Evolutionary conservation across 1,140 invertebrate genomes (phyloP), one percentile per base, ranked within the genome.

Genomic region (Aphaenogaster ashmeadi): DNA sequence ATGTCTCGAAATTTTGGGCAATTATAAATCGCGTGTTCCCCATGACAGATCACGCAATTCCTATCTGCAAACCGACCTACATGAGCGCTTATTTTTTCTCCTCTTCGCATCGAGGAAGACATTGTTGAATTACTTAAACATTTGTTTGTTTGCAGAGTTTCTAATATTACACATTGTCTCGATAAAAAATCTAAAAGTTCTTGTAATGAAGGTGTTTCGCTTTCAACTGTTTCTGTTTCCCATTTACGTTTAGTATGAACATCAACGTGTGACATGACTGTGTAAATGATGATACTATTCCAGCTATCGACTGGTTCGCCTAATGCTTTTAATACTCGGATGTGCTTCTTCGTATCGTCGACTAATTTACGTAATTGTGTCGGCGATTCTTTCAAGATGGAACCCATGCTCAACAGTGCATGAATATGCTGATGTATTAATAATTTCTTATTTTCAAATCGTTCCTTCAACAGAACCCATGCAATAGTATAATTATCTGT

Each of bases 391-490:
- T 66, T 66, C 2, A 41, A 0, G 0, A 38, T 6, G 4, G 15
- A 7, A 38, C 27, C 18, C 27, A 18, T 7, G 9, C 11, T 7
- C 1, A 66, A 38, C 7, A 62, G 7, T 1, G 27, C 58, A 3
- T 62, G 58, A 33, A 60, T 60, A 33, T 60, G 58, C 7, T 62
- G 58, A 33, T 62, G 27, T 3, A 62, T 62, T 62, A 62, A 62
- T 3, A 62, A 33, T 33, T 15, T 9, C 6, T 62, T 62, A 62
- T 62, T 62, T 15, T 62, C 58, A 33, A 27, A 62, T 5, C 27
- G 58, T 5, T 9, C 0, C 15, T 33, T 62, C 6, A 62, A 62
- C 0, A 62, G 11, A 33, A 2, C 8, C 58, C 7, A 62, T 6
- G 58, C 58, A 13, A 33, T 62, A 0, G 58, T 5, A 62, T 62